phyloP scores from a whole-genome alignment of 2,888 invertebrate species.

The Agrochola lychnidis region DNA sequence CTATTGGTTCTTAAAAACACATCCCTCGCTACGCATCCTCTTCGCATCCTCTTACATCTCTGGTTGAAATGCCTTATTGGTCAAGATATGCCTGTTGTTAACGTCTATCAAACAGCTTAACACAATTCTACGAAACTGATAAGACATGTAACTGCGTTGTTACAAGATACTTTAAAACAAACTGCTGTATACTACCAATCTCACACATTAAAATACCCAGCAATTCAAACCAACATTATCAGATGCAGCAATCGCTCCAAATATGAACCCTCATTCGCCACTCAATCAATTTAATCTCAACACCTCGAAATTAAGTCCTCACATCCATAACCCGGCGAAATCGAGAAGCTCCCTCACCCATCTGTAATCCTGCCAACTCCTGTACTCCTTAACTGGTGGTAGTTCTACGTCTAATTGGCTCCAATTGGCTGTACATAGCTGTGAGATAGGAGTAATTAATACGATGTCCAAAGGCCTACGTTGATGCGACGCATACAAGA shows the following conservation, averaged over 20 bases:
- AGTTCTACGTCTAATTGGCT: slow-evolving; percentile 75
- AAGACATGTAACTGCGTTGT: not conserved
- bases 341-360: slow-evolving; percentile 49
- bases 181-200: not conserved
- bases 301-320: slow-evolving; percentile 60
- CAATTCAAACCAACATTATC: slow-evolving; percentile 29
- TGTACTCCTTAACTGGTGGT: slow-evolving; percentile 51
- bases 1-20: too few relatives aligned
- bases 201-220: slow-evolving; percentile 14
- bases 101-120: not conserved
- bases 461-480: slow-evolving; percentile 61
- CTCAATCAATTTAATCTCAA: slow-evolving; percentile 56
- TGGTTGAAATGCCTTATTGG: not conserved
- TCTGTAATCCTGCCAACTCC: slow-evolving; percentile 40
- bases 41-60: too few relatives aligned
- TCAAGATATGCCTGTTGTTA: not conserved
- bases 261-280: slow-evolving; percentile 34
- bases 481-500: slow-evolving; percentile 38
- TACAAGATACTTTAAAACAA: not conserved
- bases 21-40: too few relatives aligned
- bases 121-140: not conserved
- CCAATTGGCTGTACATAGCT: slow-evolving; percentile 77
- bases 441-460: slow-evolving; percentile 79
- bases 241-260: slow-evolving; percentile 39
- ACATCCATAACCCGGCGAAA: slow-evolving; percentile 51